Conservation (phyloP, 2,888 invertebrate genomes). For the Chamaedrilus cognettii region DNA sequence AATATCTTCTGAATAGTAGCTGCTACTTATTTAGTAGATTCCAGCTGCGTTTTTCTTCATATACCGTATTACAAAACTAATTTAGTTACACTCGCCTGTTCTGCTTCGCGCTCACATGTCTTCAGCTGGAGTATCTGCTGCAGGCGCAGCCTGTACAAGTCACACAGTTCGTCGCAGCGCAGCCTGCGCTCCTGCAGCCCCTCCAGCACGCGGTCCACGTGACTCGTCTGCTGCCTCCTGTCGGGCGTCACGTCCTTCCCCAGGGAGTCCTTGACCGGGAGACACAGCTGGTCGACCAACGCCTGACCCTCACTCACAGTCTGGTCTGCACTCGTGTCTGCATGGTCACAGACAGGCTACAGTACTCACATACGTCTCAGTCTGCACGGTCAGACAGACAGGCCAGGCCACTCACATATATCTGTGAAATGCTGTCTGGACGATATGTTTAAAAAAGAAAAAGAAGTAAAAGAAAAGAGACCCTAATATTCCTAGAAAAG, state of each 20-base stretch:
- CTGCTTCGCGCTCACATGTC: constrained; percentile 75
- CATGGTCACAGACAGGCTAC: constrained; percentile 25
- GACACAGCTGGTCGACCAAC: constrained; percentile 71
- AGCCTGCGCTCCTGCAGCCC: constrained; percentile 65
- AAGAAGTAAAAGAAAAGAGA: too few species aligned
- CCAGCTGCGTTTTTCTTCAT: too few species aligned
- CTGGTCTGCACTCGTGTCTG: constrained; percentile 71
- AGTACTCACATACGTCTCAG: not conserved
- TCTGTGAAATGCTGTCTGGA: too few species aligned
- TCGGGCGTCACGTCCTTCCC: constrained; percentile 69
- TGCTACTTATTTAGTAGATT: too few species aligned
- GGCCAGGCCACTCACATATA: too few species aligned
- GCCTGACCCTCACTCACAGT: constrained; percentile 75
- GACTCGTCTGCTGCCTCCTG: constrained; percentile 65
- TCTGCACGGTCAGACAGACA: not conserved
- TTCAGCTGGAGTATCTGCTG: constrained; percentile 76
- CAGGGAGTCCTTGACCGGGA: constrained; percentile 77
- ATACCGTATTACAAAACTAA: too few species aligned
- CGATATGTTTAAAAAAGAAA: too few species aligned
- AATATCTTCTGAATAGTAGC: too few species aligned
- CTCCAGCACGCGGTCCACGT: constrained; percentile 66
- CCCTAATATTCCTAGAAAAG: not conserved
- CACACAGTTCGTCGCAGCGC: constrained; percentile 70
- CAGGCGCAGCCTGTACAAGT: constrained; percentile 74
- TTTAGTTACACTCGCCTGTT: constrained; percentile 68